These are phyloP conservation scores for Eudyptes chrysolophus DNA, from an alignment of 2,113 vertebrate genomes.

Conservation along the genomic window DNA sequence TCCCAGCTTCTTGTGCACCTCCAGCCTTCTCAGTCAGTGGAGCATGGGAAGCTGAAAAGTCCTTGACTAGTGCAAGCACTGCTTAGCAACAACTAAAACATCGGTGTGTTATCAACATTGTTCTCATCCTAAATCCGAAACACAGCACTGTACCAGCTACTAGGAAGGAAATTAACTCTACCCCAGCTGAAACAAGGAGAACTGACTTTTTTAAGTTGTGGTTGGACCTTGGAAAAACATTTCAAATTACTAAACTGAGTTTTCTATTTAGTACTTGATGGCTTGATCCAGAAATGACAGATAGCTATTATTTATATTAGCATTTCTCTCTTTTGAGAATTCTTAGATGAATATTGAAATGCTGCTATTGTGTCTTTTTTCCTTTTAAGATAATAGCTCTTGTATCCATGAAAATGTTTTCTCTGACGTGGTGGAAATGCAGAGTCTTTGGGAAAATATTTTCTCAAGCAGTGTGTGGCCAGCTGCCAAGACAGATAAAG, in stretches of 20 bases:
- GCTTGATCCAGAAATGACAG: not conserved
- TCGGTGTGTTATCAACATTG: too few relatives aligned
- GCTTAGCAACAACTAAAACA: too few relatives aligned
- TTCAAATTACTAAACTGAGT: not conserved
- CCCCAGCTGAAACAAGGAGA: too few relatives aligned
- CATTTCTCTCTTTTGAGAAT: not conserved
- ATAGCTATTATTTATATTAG: not conserved
- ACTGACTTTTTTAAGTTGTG: not conserved
- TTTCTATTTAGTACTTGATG: not conserved
- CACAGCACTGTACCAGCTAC: too few relatives aligned
- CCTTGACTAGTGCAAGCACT: too few relatives aligned
- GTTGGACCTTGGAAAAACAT: not conserved
- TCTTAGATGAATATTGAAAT: not conserved
- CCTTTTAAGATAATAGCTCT: not conserved
- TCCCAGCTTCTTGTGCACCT: too few relatives aligned
- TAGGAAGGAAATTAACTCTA: too few relatives aligned
- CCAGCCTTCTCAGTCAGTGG: too few relatives aligned
- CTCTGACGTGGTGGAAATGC: not conserved
- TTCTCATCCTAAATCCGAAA: too few relatives aligned
- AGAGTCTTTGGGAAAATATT: conserved; percentile 39
- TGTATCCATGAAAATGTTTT: not conserved
- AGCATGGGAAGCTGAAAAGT: too few relatives aligned
- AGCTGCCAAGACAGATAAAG: conserved; percentile 13
- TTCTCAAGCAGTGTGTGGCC: not conserved
- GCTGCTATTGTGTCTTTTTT: not conserved